Evolutionary conservation across 2,888 invertebrate genomes (phyloP).

Genomic region (Aelia acuminata): DNA sequence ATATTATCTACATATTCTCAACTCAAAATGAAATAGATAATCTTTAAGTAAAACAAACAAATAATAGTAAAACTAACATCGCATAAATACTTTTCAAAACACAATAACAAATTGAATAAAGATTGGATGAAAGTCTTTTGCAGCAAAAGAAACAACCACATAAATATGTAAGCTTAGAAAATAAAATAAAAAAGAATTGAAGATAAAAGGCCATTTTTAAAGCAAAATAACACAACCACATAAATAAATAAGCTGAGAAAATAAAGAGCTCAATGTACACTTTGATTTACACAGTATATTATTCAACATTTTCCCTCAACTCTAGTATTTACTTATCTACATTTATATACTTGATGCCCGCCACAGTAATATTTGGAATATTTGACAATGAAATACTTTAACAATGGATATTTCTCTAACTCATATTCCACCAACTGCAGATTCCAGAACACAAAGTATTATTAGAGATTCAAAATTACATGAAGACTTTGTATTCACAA

Average conservation of each 20-base stretch:
- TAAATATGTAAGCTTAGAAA: neutral
- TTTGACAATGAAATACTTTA: neutral
- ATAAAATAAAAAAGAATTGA: too few relatives aligned
- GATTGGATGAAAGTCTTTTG: neutral
- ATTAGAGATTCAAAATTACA: neutral
- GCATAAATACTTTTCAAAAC: neutral
- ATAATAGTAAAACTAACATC: neutral
- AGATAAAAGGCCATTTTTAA: neutral
- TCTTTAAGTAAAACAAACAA: neutral
- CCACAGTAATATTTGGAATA: neutral
- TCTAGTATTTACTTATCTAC: neutral
- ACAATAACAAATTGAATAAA: neutral
- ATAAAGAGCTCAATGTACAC: neutral
- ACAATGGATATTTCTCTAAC: neutral
- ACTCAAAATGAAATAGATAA: neutral
- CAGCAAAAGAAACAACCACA: neutral
- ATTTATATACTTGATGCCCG: neutral
- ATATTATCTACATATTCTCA: neutral
- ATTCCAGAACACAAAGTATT: neutral
- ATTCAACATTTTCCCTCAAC: neutral
- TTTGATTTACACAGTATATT: neutral
- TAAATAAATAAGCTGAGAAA: neutral
- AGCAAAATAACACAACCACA: neutral
- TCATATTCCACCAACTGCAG: neutral
- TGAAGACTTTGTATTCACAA: neutral